Conservation (phyloP, 2,113 vertebrate species). For the Leptodactylus fuscus region DNA sequence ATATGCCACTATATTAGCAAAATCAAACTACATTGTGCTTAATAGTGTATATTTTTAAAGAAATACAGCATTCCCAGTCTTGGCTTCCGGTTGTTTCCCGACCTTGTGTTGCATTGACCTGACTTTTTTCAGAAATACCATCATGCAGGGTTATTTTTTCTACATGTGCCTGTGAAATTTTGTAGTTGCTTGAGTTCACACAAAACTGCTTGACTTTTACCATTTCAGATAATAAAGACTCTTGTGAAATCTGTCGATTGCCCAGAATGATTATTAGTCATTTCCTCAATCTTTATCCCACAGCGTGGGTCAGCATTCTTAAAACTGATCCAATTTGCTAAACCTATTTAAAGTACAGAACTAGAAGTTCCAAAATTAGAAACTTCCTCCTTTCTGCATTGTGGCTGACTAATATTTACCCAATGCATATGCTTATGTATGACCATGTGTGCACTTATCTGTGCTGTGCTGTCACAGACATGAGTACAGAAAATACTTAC, state of each 20-base stretch:
- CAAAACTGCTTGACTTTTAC: too few species aligned
- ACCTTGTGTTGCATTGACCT: background rate
- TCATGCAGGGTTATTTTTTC: background rate
- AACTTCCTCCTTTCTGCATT: background rate
- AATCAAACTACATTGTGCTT: too few species aligned
- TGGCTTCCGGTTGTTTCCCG: background rate
- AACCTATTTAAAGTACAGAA: constrained; percentile 23
- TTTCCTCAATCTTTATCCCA: constrained; percentile 28
- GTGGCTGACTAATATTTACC: background rate
- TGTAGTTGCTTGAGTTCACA: too few species aligned
- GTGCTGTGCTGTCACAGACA: background rate
- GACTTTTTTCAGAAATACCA: background rate
- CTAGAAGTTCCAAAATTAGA: constrained; percentile 39
- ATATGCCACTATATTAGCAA: too few species aligned
- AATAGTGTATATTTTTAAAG: too few species aligned
- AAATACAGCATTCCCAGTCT: background rate
- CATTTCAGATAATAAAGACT: too few species aligned
- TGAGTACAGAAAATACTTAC: background rate
- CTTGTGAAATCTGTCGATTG: constrained; percentile 6
- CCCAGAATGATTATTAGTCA: constrained; percentile 27
- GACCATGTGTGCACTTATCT: background rate
- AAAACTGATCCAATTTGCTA: background rate
- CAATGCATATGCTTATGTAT: background rate
- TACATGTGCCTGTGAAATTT: background rate
- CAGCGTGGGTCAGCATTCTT: background rate